These are phyloP conservation scores for Ryuthela nishihirai DNA, from an alignment of 2,888 invertebrate species.

Conservation along the genomic window DNA sequence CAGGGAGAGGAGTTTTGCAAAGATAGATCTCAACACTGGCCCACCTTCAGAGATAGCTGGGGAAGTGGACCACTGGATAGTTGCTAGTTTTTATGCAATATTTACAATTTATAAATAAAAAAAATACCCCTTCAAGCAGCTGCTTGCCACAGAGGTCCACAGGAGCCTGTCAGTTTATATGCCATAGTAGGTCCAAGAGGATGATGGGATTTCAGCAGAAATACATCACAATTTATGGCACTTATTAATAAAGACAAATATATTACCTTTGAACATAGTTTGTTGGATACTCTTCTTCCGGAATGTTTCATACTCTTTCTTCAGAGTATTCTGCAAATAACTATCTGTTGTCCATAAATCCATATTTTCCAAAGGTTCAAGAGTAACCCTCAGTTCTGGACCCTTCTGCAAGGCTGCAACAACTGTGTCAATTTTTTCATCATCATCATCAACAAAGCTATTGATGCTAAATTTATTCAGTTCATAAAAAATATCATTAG, in stretches of 20 bases:
- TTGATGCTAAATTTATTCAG: neutral
- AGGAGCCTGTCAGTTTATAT: too few species aligned
- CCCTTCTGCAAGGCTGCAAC: conserved; percentile 9
- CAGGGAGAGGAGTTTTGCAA: too few species aligned
- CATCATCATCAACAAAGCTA: neutral
- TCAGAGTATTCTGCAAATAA: too few species aligned
- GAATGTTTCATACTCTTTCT: conserved; percentile 12
- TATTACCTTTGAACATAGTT: conserved; percentile 9
- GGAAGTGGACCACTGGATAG: too few species aligned
- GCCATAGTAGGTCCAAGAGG: neutral
- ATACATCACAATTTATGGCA: neutral
- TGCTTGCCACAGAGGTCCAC: too few species aligned
- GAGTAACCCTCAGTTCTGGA: conserved; percentile 10
- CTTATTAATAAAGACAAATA: neutral
- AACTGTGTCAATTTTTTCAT: too few species aligned
- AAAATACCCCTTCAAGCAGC: too few species aligned
- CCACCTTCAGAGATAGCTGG: too few species aligned
- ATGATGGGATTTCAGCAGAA: neutral
- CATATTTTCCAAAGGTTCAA: conserved; percentile 24
- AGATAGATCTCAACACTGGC: too few species aligned
- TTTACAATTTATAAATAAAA: too few species aligned
- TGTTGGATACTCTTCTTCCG: conserved; percentile 10
- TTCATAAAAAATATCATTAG: too few species aligned
- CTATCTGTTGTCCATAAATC: conserved; percentile 10
- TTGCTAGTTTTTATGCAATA: too few species aligned